These are phyloP conservation scores for Galerucella nymphaeae DNA, from an alignment of 2,888 invertebrate species.

Conservation along the genomic window DNA sequence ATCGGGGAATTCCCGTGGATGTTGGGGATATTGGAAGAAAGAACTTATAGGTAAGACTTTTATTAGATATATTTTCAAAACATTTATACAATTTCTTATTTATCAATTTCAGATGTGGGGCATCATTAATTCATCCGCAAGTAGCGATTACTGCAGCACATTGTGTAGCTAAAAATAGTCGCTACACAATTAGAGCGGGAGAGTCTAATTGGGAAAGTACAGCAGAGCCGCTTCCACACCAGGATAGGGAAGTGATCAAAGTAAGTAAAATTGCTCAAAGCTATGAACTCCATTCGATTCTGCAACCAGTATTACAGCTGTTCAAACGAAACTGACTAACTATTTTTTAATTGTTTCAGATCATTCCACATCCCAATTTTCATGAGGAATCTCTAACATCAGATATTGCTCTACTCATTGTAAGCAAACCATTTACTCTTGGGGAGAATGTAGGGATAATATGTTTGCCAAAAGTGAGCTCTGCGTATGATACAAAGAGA, in stretches of 20 bases:
- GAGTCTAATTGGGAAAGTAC: constrained; percentile 60
- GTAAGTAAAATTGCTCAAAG: too few species aligned
- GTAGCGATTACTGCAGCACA: constrained; percentile 61
- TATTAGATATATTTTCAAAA: too few species aligned
- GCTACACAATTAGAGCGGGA: constrained; percentile 58
- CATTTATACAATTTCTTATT: neutral
- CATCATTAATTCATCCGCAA: constrained; percentile 58
- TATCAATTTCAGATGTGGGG: constrained; percentile 53
- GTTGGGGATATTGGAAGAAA: constrained; percentile 56
- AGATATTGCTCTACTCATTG: constrained; percentile 58
- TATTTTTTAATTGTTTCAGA: constrained; percentile 42
- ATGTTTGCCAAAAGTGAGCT: constrained; percentile 54
- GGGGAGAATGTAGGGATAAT: constrained; percentile 55
- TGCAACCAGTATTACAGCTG: too few species aligned
- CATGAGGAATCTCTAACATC: constrained; percentile 53
- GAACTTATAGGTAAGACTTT: constrained; percentile 44
- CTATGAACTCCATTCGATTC: too few species aligned
- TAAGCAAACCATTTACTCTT: constrained; percentile 53
- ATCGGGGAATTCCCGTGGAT: constrained; percentile 64
- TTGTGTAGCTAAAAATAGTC: constrained; percentile 51
- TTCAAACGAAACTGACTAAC: neutral
- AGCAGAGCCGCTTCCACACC: constrained; percentile 57
- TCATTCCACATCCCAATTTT: constrained; percentile 56
- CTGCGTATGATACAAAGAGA: constrained; percentile 40
- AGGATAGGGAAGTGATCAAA: constrained; percentile 55